These are phyloP conservation scores for Gymnarchus niloticus DNA, from an alignment of 2,113 vertebrate genomes.

Conservation along the genomic window DNA sequence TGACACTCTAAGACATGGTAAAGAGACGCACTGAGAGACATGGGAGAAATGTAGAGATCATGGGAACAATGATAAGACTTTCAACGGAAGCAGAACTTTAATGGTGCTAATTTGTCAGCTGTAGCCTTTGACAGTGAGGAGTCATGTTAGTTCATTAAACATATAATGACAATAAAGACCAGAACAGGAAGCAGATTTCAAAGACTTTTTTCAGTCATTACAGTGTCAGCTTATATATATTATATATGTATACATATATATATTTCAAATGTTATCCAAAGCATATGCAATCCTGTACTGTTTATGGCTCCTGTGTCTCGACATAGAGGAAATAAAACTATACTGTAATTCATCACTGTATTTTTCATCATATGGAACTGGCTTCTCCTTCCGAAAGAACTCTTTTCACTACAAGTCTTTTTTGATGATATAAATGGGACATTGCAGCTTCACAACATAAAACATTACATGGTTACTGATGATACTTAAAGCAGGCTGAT, in stretches of 20 bases:
- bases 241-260: too few species aligned
- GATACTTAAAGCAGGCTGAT: conserved; percentile 61
- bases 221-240: neutral
- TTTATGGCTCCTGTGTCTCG: too few species aligned
- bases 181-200: neutral
- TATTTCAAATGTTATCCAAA: too few species aligned
- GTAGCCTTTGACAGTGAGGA: neutral
- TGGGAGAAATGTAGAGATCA: neutral
- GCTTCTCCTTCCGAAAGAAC: neutral
- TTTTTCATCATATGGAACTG: neutral
- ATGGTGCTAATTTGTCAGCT: conserved; percentile 8
- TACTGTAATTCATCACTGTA: too few species aligned
- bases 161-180: conserved; percentile 11
- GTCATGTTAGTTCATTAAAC: conserved; percentile 15
- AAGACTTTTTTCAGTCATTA: neutral
- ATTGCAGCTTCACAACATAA: conserved; percentile 58
- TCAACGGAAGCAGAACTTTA: neutral
- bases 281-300: too few species aligned
- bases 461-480: conserved; percentile 59
- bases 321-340: too few species aligned
- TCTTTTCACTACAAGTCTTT: conserved; percentile 1
- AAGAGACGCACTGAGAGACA: neutral
- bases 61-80: too few species aligned
- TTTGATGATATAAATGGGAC: conserved; percentile 56
- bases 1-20: neutral